Conservation (phyloP, 2,888 invertebrate species). For the Pyrochroa serraticornis region DNA sequence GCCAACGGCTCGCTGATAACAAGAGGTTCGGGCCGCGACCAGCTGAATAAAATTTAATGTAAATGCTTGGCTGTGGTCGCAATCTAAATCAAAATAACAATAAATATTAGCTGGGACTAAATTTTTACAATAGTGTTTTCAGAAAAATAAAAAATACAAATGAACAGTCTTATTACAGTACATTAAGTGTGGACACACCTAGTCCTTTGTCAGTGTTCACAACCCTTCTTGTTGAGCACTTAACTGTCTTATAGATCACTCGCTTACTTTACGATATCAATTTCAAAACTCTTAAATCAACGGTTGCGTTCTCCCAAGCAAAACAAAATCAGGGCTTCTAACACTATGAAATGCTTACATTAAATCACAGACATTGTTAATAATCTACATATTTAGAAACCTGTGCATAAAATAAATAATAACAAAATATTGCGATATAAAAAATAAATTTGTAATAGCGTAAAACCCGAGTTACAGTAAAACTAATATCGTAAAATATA, state of each 20-base stretch:
- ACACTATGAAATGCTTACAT: constrained; percentile 47
- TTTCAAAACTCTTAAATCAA: constrained; percentile 35
- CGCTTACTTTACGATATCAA: constrained; percentile 43
- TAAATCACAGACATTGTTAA: constrained; percentile 47
- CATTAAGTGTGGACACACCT: constrained; percentile 36
- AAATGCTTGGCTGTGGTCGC: background rate
- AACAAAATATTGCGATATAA: constrained; percentile 21
- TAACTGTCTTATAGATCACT: constrained; percentile 31
- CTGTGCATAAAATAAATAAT: constrained; percentile 26
- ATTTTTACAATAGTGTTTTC: constrained; percentile 11
- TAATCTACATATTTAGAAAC: constrained; percentile 31
- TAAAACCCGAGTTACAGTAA: constrained; percentile 19
- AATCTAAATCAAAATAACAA: constrained; percentile 5
- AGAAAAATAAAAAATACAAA: constrained; percentile 41
- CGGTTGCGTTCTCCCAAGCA: constrained; percentile 18
- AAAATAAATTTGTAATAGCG: constrained; percentile 27
- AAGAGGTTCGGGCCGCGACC: background rate
- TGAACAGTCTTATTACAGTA: constrained; percentile 46
- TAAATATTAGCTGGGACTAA: background rate
- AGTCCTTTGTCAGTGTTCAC: constrained; percentile 47
- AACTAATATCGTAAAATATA: constrained; percentile 51
- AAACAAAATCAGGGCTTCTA: constrained; percentile 26
- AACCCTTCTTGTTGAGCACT: constrained; percentile 52
- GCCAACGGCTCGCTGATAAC: background rate
- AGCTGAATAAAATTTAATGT: constrained; percentile 1